Conservation (phyloP, 1,140 invertebrate genomes). For the Zophobas morio region DNA sequence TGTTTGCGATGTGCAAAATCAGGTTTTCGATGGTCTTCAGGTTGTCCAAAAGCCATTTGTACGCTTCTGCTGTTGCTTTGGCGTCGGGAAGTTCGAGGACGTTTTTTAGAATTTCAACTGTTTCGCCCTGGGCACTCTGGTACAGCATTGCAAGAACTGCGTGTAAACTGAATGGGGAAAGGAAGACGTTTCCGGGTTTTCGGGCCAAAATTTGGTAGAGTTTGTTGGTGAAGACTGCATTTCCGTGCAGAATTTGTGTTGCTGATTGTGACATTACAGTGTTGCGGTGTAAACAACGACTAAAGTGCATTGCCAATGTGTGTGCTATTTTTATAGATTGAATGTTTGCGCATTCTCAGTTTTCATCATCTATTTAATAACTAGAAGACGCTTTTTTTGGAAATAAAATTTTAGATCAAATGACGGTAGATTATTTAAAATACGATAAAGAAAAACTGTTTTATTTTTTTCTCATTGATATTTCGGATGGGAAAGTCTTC, state of each 20-base stretch:
- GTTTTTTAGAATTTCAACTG: constrained; percentile 70
- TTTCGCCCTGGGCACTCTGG: constrained; percentile 71
- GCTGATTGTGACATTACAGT: constrained; percentile 18
- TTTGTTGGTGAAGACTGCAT: constrained; percentile 25
- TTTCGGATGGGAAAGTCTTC: background rate
- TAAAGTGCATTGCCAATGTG: too few relatives aligned
- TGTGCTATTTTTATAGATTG: too few relatives aligned
- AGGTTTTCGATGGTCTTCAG: constrained; percentile 62
- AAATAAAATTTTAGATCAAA: too few relatives aligned
- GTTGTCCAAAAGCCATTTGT: constrained; percentile 65
- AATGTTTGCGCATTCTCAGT: too few relatives aligned
- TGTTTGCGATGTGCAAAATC: constrained; percentile 75
- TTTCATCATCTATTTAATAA: too few relatives aligned
- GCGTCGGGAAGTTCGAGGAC: constrained; percentile 53
- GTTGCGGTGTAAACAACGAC: constrained; percentile 35
- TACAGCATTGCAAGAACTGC: constrained; percentile 68
- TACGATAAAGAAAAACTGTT: too few relatives aligned
- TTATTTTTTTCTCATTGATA: too few relatives aligned
- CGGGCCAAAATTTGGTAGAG: constrained; percentile 11
- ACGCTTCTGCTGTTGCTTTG: constrained; percentile 58
- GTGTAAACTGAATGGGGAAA: constrained; percentile 69
- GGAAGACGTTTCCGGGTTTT: constrained; percentile 61
- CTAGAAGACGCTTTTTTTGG: too few relatives aligned
- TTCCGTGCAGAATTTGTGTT: constrained; percentile 20
- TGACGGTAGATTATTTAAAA: too few relatives aligned